Percentiles rank a stretch among this genome's conserved stretches.
Conservation (phyloP, 1,140 invertebrate genomes). For the Ladona fulva region DNA sequence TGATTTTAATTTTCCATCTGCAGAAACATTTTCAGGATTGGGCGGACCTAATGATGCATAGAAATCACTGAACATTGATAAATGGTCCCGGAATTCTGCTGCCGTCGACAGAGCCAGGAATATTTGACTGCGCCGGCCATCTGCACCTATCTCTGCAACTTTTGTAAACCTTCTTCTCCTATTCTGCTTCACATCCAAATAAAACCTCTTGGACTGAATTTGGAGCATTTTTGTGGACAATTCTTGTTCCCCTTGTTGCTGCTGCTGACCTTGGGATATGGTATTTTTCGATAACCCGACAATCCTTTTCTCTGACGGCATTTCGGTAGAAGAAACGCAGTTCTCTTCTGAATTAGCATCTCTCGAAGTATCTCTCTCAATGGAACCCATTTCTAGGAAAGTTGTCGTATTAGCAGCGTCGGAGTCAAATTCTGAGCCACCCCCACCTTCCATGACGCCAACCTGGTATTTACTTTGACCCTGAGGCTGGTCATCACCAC, state of each 20-base stretch:
- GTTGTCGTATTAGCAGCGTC: too few relatives aligned
- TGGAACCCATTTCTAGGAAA: too few relatives aligned
- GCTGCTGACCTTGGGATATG: conserved; percentile 22
- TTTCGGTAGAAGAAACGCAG: too few relatives aligned
- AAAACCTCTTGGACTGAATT: conserved; percentile 97
- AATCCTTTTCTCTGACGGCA: too few relatives aligned
- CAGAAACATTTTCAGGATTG: conserved; percentile 93
- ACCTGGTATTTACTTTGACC: conserved; percentile 36
- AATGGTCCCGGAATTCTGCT: conserved; percentile 93
- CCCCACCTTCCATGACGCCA: conserved; percentile 21
- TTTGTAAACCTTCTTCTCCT: conserved; percentile 95
- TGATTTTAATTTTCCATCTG: conserved; percentile 95
- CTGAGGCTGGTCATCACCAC: conserved; percentile 46
- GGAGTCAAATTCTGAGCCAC: conserved; percentile 25
- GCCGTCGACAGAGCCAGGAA: conserved; percentile 92
- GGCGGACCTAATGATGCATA: conserved; percentile 92
- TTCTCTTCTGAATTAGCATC: too few relatives aligned
- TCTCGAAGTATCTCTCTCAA: too few relatives aligned
- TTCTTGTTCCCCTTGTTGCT: conserved; percentile 80
- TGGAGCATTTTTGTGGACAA: conserved; percentile 96
- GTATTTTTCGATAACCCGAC: too few relatives aligned
- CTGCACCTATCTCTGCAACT: conserved; percentile 91
- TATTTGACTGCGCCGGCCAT: conserved; percentile 82
- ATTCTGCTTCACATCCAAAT: conserved; percentile 98
- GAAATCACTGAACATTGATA: conserved; percentile 94